Base-by-base conservation (phyloP, 2,113 vertebrate species). In the Poeciliopsis occidentalis region DNA sequence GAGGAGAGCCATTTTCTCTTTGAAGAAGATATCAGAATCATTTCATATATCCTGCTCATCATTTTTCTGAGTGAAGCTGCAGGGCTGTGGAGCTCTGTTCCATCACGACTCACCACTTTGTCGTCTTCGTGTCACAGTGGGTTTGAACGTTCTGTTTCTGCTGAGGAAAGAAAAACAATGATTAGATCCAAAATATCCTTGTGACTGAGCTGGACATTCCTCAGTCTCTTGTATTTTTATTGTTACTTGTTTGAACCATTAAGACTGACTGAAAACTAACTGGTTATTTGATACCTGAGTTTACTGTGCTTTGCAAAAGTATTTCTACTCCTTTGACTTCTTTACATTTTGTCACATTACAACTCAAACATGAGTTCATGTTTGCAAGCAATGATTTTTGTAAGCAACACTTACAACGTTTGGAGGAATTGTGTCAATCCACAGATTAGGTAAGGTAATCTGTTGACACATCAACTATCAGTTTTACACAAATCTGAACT, bases 21-120 rank as follows among this genome's bases (percentile, higher is more conserved):
- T 88, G 80, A 92, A 85, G 83, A 69, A 84, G 79, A 86, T 75
- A 80, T 84, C 81, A 86, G 76, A 70, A 83, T 81, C 61, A 64
- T 88, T 81, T 81, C 72, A 80, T 75, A 73, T 81, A 78, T 85
- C 77, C 80, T 85, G 76, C 80, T 87, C 80, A 29, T 87, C 80
- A 67, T 75, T 54, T 72, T 29, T 69, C 60, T 39, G 80, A 73
- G 74, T 1, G 24, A 39, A 75, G 79, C 70, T 75, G 69, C 72
- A 51, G 79, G 67, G 69, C 62, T 3, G 71, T 71, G 12, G 81
- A 67, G 62, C 71, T 62, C 61, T n/a, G 66, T 62, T 76, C 39
- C 70, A 54, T 71, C 85, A 64, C 37, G 8, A 15, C 67, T 61
- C 71, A 39, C 12, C 65, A n/a, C 54, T n/a, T 30, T 12, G 8